A percentile compares a stretch with the other conserved stretches of the same genome.
Evolutionary conservation across 2,797 vertebrate species (phyloP).

Genomic region (Cossypha dichroa): DNA sequence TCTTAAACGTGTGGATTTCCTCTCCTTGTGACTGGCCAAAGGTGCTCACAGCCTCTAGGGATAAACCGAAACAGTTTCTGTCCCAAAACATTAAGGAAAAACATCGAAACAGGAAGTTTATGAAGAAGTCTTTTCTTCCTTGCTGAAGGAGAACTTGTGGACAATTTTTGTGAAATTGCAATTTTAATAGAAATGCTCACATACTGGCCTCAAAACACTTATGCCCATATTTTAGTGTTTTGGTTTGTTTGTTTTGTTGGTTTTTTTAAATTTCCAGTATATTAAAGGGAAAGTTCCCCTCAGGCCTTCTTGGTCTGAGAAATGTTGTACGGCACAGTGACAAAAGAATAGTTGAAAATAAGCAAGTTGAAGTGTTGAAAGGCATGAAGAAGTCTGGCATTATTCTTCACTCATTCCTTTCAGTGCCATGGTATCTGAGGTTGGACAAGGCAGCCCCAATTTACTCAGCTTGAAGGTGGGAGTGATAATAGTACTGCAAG

Average conservation of each 20-base stretch:
- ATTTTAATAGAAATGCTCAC: background rate
- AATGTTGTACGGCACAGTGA: background rate
- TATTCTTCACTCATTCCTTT: background rate
- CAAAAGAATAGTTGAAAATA: background rate
- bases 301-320: background rate
- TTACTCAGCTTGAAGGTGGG: background rate
- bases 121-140: background rate
- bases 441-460: background rate
- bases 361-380: constrained; percentile 5
- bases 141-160: background rate
- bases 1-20: background rate
- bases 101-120: background rate
- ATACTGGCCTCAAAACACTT: background rate
- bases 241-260: rapidly evolving
- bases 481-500: background rate
- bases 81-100: background rate
- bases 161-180: background rate
- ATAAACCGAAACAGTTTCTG: background rate
- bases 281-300: background rate
- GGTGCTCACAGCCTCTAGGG: background rate
- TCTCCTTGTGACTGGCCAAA: background rate
- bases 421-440: background rate
- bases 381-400: background rate
- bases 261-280: background rate
- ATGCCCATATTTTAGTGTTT: background rate